Evolutionary conservation across 2,888 invertebrate species (phyloP).

Genomic region (Cheilosia vulpina): DNA sequence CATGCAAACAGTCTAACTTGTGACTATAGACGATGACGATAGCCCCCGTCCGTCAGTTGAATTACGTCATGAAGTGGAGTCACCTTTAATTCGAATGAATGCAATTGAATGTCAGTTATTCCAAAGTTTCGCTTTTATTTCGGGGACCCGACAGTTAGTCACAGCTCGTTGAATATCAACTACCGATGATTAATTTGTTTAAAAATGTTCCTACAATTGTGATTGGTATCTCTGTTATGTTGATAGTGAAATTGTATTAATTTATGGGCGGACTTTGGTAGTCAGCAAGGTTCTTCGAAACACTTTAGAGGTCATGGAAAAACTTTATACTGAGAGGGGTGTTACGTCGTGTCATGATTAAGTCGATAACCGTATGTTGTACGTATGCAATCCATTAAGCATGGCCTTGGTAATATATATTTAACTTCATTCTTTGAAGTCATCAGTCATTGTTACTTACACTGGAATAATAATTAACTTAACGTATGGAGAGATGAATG

Average conservation of each 20-base stretch:
- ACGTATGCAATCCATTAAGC: too few species aligned
- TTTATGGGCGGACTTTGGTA: neutral
- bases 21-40: constrained; percentile 20
- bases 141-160: constrained; percentile 45
- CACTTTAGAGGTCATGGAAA: neutral
- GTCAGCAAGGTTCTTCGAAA: neutral
- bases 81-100: constrained; percentile 55
- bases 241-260: constrained; percentile 3
- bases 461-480: too few species aligned
- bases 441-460: too few species aligned
- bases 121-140: constrained; percentile 12
- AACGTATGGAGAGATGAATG: too few species aligned
- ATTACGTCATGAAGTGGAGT: constrained; percentile 55
- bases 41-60: constrained; percentile 2
- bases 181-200: constrained; percentile 36
- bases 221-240: neutral
- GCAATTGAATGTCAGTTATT: constrained; percentile 21
- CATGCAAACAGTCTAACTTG: constrained; percentile 44
- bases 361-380: too few species aligned
- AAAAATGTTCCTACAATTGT: neutral
- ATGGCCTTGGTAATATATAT: too few species aligned
- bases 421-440: too few species aligned
- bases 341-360: too few species aligned
- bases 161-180: constrained; percentile 30
- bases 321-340: too few species aligned